A percentile compares a stretch with the other conserved stretches of the same genome.
Evolutionary conservation across 2,888 invertebrate genomes (phyloP).

Genomic region (Pomacea canaliculata): DNA sequence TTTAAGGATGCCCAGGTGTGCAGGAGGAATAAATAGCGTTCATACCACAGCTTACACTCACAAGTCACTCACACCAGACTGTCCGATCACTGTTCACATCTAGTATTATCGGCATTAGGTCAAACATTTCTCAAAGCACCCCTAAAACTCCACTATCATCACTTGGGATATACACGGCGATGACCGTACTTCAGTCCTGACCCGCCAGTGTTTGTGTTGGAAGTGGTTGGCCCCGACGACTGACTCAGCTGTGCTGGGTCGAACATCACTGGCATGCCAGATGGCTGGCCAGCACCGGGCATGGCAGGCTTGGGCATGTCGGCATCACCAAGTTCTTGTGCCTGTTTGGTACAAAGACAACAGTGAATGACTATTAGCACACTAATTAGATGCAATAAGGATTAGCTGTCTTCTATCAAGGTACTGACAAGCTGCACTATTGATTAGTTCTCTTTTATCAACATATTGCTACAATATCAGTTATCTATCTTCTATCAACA

Average conservation of each 20-base stretch:
- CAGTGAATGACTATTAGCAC: neutral
- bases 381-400: too few relatives aligned
- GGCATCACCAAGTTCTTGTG: slow-evolving; percentile 4
- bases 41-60: too few relatives aligned
- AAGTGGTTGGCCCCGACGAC: slow-evolving; percentile 52
- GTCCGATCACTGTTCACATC: too few relatives aligned
- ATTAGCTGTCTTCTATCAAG: neutral
- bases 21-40: too few relatives aligned
- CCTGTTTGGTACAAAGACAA: neutral
- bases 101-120: too few relatives aligned
- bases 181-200: slow-evolving; percentile 69
- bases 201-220: slow-evolving; percentile 74
- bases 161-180: slow-evolving; percentile 52
- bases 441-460: too few relatives aligned
- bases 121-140: too few relatives aligned
- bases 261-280: slow-evolving; percentile 54
- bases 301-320: slow-evolving; percentile 3
- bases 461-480: too few relatives aligned
- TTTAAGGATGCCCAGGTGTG: too few relatives aligned
- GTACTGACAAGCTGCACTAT: neutral
- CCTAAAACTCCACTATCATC: slow-evolving; percentile 10
- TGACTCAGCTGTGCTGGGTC: slow-evolving; percentile 69
- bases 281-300: slow-evolving; percentile 14
- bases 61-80: too few relatives aligned
- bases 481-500: too few relatives aligned